phyloP scores from a whole-genome alignment of 2,797 vertebrate genomes.

The Scomberomorus guttatus region DNA sequence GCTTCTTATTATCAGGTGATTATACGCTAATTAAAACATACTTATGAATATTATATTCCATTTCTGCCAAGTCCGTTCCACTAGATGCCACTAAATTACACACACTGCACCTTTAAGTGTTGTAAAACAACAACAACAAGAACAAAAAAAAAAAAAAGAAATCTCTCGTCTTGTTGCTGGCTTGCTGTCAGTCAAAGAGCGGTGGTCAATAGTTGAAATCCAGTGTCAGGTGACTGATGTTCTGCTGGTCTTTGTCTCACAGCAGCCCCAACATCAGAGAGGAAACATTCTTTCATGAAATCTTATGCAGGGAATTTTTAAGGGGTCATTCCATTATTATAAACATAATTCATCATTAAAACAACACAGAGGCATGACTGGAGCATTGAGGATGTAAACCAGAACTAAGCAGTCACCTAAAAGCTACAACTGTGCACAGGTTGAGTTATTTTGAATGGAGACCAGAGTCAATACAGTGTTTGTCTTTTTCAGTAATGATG shows the following conservation, averaged over 20 bases:
- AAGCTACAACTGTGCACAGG: constrained; percentile 58
- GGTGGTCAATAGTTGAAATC: constrained; percentile 62
- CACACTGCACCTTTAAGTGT: constrained; percentile 34
- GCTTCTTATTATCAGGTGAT: too few relatives aligned
- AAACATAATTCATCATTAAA: constrained; percentile 58
- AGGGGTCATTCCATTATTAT: constrained; percentile 50
- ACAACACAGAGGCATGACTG: constrained; percentile 59
- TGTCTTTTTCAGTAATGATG: constrained; percentile 47
- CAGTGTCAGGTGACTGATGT: constrained; percentile 79
- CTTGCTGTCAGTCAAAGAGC: constrained; percentile 56
- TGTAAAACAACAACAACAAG: constrained; percentile 52
- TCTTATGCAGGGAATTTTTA: constrained; percentile 46
- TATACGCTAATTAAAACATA: too few relatives aligned
- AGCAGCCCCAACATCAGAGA: constrained; percentile 54
- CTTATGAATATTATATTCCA: too few relatives aligned
- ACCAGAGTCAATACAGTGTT: constrained; percentile 61
- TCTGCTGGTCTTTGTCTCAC: constrained; percentile 55
- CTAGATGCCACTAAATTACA: too few relatives aligned
- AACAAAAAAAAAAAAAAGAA: constrained; percentile 28
- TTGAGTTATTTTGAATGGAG: constrained; percentile 43
- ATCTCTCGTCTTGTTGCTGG: constrained; percentile 44
- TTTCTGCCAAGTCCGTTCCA: too few relatives aligned
- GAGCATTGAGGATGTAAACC: constrained; percentile 70
- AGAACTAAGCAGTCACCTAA: constrained; percentile 37
- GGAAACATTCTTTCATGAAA: constrained; percentile 65